These are phyloP conservation scores for Scylla paramamosain DNA, from an alignment of 1,140 invertebrate species.

Conservation along the genomic window DNA sequence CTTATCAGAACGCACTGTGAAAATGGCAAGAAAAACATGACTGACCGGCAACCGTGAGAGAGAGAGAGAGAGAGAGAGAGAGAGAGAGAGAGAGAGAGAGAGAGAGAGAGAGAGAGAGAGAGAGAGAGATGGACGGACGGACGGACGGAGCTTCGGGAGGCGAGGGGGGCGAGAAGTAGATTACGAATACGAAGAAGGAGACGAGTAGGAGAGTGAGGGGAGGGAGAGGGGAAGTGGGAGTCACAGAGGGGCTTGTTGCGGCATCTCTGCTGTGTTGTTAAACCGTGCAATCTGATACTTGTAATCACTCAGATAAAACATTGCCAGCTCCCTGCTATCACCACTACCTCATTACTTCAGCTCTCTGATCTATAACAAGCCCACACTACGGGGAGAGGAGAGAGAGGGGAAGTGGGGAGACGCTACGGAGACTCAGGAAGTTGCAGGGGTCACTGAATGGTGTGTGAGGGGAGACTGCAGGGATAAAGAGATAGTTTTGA, in stretches of 20 bases:
- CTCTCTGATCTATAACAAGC: constrained; percentile 60
- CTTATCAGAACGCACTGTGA: neutral
- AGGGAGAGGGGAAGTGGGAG: neutral
- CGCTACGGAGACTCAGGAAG: too few relatives aligned
- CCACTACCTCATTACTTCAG: constrained; percentile 61
- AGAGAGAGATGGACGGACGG: too few relatives aligned
- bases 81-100: neutral
- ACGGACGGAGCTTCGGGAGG: too few relatives aligned
- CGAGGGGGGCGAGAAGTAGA: too few relatives aligned
- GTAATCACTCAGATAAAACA: constrained; percentile 60
- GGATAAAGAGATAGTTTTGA: too few relatives aligned
- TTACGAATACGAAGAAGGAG: neutral
- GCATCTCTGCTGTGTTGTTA: constrained; percentile 30
- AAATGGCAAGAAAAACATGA: constrained; percentile 47
- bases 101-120: neutral
- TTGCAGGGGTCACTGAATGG: too few relatives aligned
- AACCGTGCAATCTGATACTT: constrained; percentile 47
- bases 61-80: neutral
- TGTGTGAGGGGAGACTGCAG: too few relatives aligned
- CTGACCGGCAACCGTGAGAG: neutral
- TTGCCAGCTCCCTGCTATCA: constrained; percentile 34
- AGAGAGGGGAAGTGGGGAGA: too few relatives aligned
- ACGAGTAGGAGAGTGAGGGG: neutral
- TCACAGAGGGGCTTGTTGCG: neutral
- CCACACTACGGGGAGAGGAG: neutral